Base-by-base conservation (phyloP, 2,113 vertebrate species). In the Sclerurus mexicanus region DNA sequence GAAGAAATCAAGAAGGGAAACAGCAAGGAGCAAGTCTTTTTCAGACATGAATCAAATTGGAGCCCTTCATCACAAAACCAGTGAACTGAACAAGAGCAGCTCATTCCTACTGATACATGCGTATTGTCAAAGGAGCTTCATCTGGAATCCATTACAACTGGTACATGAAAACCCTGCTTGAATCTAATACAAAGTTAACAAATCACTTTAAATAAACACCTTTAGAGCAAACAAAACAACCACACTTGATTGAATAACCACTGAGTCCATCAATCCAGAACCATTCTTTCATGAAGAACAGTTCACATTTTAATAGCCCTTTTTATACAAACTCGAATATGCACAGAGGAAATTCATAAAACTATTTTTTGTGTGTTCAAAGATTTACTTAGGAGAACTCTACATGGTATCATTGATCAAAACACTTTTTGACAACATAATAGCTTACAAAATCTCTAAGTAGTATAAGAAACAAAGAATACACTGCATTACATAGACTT, bases 81-180 rank as follows among this genome's bases (percentile, higher is more conserved):
- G 1, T 19, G 33, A 90, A 24, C 15, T 40, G 25, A 91, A 67
- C 27, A 77, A 25, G 7, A 79, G 39, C 40, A 79, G 22, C 22
- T 78, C 39, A 58, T 80, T 78, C 28, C 20, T 28, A 58, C 0
- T 39, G 1, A 19, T 22, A 25, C 1, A 30, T 4, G 4, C 0
- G 5, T 23, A 24, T 7, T 2, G 0, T 46, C 69, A 22, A 22
- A 17, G 83, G 7, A 53, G 3, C 14, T 53, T 42, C n/a, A 92
- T 25, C 4, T 50, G 46, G 28, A 80, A 62, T 50, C 40, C 49
- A 50, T 18, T 30, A 37, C 9, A 83, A 53, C 2, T 40, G 7
- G 11, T 11, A 55, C n/a, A 56, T 68, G n/a, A 78, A 79, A 53
- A 69, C 3, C 6, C 14, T 25, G 10, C 13, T 33, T 76, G 19